These are phyloP conservation scores for Harpegnathos saltator DNA, from an alignment of 1,140 invertebrate species.

Conservation along the genomic window DNA sequence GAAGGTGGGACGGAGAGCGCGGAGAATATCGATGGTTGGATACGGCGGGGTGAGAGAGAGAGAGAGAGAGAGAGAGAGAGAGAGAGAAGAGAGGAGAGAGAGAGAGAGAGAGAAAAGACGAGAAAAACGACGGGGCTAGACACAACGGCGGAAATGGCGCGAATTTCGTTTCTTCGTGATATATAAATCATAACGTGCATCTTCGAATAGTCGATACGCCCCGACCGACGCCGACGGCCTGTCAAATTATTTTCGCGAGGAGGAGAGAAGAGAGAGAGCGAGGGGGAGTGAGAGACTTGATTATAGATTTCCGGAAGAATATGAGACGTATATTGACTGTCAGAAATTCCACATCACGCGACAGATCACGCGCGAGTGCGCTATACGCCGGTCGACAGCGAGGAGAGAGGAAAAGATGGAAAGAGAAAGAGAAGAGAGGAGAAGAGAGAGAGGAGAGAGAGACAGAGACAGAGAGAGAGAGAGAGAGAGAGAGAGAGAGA, in stretches of 20 bases:
- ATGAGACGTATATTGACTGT: slow-evolving; percentile 23
- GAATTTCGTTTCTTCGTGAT: too few relatives aligned
- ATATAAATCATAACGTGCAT: too few relatives aligned
- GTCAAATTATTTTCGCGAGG: slow-evolving; percentile 13
- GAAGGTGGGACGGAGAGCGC: neutral
- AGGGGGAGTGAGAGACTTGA: neutral
- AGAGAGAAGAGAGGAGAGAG: neutral
- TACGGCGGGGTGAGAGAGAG: neutral
- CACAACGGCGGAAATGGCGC: too few relatives aligned
- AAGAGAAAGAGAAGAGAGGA: neutral
- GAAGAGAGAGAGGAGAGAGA: neutral
- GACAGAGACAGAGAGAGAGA: slow-evolving; percentile 3
- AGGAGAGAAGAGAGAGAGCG: neutral
- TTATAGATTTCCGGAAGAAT: slow-evolving; percentile 37
- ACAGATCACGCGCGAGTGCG: slow-evolving; percentile 28
- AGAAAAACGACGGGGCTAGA: neutral
- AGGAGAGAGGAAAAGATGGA: neutral
- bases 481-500: neutral
- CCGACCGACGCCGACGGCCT: neutral
- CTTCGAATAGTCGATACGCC: neutral
- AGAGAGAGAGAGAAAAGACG: too few relatives aligned
- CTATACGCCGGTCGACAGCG: slow-evolving; percentile 12
- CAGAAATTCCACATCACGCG: slow-evolving; percentile 34
- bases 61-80: neutral
- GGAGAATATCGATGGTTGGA: neutral